Conservation (phyloP, 2,113 vertebrate species). For the Cacatua alba region DNA sequence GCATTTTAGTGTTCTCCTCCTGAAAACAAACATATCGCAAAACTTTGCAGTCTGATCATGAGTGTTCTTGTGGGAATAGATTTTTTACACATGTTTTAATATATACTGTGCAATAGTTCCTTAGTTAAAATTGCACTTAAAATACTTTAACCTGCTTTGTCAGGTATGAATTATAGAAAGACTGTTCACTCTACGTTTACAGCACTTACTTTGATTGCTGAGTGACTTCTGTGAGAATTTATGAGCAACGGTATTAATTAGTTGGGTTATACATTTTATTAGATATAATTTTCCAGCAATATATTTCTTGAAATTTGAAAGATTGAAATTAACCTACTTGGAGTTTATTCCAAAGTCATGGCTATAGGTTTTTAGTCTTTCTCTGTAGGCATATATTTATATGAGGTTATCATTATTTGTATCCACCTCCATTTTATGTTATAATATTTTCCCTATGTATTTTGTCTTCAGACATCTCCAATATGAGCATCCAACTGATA, state of each 20-base stretch:
- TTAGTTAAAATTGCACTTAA: neutral
- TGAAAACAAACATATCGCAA: neutral
- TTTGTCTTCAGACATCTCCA: neutral
- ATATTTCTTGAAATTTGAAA: slow-evolving; percentile 19
- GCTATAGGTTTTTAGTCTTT: neutral
- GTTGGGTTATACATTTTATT: slow-evolving; percentile 33
- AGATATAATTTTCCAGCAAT: slow-evolving; percentile 10
- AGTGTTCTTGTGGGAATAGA: neutral
- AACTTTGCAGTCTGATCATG: neutral
- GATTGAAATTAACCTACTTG: neutral
- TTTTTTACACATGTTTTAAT: neutral
- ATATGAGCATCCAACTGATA: neutral
- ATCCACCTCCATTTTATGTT: neutral
- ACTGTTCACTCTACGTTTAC: neutral
- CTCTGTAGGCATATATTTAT: neutral
- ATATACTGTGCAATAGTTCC: neutral
- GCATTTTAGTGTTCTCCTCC: neutral
- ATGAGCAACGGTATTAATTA: slow-evolving; percentile 2
- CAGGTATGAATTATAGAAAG: neutral
- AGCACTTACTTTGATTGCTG: slow-evolving; percentile 43
- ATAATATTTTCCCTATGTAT: neutral
- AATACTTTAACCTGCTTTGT: neutral
- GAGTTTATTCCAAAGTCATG: neutral
- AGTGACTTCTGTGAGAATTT: slow-evolving; percentile 24
- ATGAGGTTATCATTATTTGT: neutral